Evolutionary conservation across 2,888 invertebrate species (phyloP).

Genomic region (Lissocephala sabroskyi): DNA sequence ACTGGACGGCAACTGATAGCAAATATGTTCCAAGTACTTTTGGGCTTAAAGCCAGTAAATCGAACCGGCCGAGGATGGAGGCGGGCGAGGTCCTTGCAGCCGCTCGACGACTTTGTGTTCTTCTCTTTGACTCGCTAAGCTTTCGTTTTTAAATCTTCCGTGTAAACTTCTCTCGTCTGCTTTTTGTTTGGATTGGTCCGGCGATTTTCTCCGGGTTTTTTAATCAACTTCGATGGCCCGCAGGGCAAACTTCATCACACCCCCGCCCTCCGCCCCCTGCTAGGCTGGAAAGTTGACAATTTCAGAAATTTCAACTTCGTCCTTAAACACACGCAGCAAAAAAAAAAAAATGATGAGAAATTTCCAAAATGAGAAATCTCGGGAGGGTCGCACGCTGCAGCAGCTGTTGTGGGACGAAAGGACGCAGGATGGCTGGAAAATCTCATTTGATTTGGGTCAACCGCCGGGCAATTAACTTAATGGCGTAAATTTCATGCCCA

Average conservation of each 20-base stretch:
- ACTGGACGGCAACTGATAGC: slow-evolving; percentile 65
- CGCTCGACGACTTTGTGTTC: slow-evolving; percentile 1
- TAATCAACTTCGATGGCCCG: no score
- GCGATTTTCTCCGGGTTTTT: no score
- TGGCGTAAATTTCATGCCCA: slow-evolving; percentile 17
- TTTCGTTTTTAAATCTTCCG: slow-evolving; percentile 60
- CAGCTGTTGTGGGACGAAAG: no score
- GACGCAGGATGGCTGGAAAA: slow-evolving; percentile 2
- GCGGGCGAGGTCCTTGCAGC: not conserved
- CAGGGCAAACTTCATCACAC: no score
- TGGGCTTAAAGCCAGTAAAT: slow-evolving; percentile 53
- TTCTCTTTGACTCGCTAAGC: slow-evolving; percentile 55
- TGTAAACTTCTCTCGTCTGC: slow-evolving; percentile 62
- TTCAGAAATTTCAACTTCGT: no score
- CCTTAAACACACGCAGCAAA: no score
- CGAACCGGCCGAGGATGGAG: not conserved
- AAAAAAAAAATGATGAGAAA: no score
- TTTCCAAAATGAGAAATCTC: no score
- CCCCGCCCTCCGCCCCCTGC: no score
- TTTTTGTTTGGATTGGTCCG: no score
- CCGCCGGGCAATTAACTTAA: slow-evolving; percentile 27
- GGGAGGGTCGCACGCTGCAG: no score
- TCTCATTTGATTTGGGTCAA: slow-evolving; percentile 45
- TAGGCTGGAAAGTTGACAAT: no score
- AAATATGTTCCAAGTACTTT: slow-evolving; percentile 64